These are phyloP conservation scores for Biston betularia DNA, from an alignment of 2,888 invertebrate genomes.

Conservation along the genomic window DNA sequence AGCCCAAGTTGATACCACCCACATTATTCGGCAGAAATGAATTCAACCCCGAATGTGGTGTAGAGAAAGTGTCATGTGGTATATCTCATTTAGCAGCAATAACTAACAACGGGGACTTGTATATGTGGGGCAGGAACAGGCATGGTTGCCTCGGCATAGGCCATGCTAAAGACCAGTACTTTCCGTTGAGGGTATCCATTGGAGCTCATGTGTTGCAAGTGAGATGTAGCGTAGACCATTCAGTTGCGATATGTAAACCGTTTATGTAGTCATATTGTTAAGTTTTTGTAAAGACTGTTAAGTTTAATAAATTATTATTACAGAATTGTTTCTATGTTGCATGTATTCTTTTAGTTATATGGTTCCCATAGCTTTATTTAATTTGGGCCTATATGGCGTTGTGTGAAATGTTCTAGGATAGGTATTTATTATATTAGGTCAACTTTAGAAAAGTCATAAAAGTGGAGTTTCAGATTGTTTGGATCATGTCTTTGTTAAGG, in stretches of 20 bases:
- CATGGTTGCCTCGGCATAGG: conserved; percentile 94
- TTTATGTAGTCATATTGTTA: conserved; percentile 65
- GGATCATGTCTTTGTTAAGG: too few species aligned
- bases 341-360: too few species aligned
- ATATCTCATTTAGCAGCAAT: conserved; percentile 92
- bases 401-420: too few species aligned
- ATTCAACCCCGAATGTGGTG: conserved; percentile 89
- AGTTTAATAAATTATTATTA: conserved; percentile 46
- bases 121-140: conserved; percentile 96
- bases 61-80: conserved; percentile 90
- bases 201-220: conserved; percentile 92
- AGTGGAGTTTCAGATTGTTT: too few species aligned
- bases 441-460: too few species aligned
- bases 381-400: too few species aligned
- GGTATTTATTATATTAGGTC: too few species aligned
- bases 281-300: conserved; percentile 50
- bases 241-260: conserved; percentile 91
- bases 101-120: conserved; percentile 93
- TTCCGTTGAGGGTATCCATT: conserved; percentile 93
- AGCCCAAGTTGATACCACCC: conserved; percentile 91
- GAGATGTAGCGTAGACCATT: conserved; percentile 95
- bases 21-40: conserved; percentile 95
- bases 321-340: not conserved
- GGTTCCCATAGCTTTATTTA: too few species aligned
- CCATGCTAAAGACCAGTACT: conserved; percentile 92